Evolutionary conservation across 2,113 vertebrate genomes (phyloP).

Genomic region (Aepyceros melampus): DNA sequence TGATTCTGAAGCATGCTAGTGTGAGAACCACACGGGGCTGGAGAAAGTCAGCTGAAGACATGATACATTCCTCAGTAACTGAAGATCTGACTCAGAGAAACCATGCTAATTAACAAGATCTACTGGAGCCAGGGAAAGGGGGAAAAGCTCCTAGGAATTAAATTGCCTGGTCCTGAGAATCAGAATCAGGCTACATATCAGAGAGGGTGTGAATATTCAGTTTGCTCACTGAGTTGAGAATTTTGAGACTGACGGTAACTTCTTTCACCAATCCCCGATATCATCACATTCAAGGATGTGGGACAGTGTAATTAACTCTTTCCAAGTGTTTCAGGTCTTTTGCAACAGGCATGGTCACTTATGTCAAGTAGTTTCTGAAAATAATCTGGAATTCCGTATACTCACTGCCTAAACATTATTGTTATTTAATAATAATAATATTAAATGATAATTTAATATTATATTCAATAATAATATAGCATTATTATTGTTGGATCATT

Average conservation of each 20-base stretch:
- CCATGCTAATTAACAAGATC: not conserved
- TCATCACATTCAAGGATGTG: not conserved
- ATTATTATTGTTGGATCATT: not conserved
- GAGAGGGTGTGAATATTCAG: not conserved
- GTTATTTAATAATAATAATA: not conserved
- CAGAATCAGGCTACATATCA: not conserved
- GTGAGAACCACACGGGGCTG: not conserved
- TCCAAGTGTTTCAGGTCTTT: constrained; percentile 68
- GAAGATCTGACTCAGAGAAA: constrained; percentile 21
- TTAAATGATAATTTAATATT: not conserved
- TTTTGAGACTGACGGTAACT: not conserved
- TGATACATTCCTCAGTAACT: constrained; percentile 19
- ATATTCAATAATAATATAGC: not conserved
- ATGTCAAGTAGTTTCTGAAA: not conserved
- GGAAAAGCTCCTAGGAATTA: not conserved
- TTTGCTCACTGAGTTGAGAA: constrained; percentile 14
- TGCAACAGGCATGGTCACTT: not conserved
- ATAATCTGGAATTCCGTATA: not conserved
- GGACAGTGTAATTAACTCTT: constrained; percentile 48
- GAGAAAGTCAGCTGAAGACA: not conserved
- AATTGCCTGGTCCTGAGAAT: constrained; percentile 29
- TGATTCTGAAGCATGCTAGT: not conserved
- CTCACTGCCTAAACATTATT: not conserved
- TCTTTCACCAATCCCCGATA: not conserved
- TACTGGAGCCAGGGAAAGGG: not conserved